Evolutionary conservation across 2,113 vertebrate species (phyloP).

Genomic region (Carassius carassius): DNA sequence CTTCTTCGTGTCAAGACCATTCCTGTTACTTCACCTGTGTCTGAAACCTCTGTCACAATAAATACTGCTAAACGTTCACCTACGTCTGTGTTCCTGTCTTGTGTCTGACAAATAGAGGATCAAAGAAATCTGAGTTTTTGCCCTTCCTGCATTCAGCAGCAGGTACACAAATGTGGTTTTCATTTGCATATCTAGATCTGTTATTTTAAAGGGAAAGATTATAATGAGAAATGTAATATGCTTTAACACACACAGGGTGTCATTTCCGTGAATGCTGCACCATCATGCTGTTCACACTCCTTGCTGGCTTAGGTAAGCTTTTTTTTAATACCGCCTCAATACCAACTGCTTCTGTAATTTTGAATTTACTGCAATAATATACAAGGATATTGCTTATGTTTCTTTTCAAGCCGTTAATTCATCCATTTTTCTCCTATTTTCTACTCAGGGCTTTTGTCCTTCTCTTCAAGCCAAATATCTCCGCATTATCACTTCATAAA

Average conservation of each 20-base stretch:
- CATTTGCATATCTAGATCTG: not conserved
- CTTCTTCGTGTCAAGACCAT: no score
- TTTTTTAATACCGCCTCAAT: not conserved
- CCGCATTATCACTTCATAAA: slow-evolving; percentile 59
- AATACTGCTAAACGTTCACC: no score
- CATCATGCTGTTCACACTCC: not conserved
- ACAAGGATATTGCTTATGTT: not conserved
- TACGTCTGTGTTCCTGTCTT: no score
- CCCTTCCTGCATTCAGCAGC: not conserved
- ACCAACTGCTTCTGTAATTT: not conserved
- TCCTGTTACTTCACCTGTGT: no score
- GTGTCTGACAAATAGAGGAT: no score
- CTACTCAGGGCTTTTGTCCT: slow-evolving; percentile 56
- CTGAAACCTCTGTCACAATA: no score
- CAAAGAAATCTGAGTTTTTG: not conserved
- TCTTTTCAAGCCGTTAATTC: not conserved
- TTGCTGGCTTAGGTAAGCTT: not conserved
- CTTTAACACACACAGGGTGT: not conserved
- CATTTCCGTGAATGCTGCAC: not conserved
- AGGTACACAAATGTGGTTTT: not conserved
- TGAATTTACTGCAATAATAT: not conserved
- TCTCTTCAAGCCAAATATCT: slow-evolving; percentile 40
- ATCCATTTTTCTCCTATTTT: not conserved
- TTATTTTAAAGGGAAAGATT: not conserved
- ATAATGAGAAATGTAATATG: not conserved